These are phyloP conservation scores for Rhinogobio ventralis DNA, from an alignment of 2,797 vertebrate genomes.

Conservation along the genomic window DNA sequence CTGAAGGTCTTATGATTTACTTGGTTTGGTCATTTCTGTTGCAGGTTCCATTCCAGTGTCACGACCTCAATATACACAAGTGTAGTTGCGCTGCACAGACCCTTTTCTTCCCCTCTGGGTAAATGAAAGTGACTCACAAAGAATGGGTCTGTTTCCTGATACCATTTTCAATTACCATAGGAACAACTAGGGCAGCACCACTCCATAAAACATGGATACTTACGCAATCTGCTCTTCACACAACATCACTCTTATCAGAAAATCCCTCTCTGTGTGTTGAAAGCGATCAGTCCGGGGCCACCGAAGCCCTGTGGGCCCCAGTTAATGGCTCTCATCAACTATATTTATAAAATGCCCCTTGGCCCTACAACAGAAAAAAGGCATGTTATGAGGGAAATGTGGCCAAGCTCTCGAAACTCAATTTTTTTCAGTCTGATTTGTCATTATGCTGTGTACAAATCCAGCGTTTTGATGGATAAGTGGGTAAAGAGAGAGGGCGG, in stretches of 20 bases:
- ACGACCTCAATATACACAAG: constrained; percentile 39
- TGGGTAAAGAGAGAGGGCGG: constrained; percentile 71
- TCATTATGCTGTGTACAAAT: constrained; percentile 72
- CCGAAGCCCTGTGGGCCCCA: constrained; percentile 21
- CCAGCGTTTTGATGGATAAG: constrained; percentile 77
- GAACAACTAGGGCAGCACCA: constrained; percentile 38
- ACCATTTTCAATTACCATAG: constrained; percentile 40
- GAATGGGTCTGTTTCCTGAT: constrained; percentile 37
- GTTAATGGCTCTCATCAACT: constrained; percentile 58
- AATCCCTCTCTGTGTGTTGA: constrained; percentile 29
- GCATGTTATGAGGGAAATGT: constrained; percentile 64
- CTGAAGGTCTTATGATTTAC: constrained; percentile 35
- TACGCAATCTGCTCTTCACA: constrained; percentile 24
- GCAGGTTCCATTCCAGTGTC: constrained; percentile 37
- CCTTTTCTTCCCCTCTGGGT: constrained; percentile 25
- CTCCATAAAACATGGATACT: constrained; percentile 37
- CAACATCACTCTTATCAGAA: constrained; percentile 35
- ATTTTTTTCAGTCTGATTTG: constrained; percentile 74
- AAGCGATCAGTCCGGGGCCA: constrained; percentile 23
- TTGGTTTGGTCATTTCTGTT: constrained; percentile 13
- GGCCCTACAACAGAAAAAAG: constrained; percentile 20
- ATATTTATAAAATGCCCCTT: constrained; percentile 48
- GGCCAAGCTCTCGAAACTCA: constrained; percentile 68
- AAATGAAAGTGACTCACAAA: constrained; percentile 39
- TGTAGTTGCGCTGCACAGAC: neutral